Conservation (phyloP, 1,140 invertebrate genomes). For the Papilio dardanus region DNA sequence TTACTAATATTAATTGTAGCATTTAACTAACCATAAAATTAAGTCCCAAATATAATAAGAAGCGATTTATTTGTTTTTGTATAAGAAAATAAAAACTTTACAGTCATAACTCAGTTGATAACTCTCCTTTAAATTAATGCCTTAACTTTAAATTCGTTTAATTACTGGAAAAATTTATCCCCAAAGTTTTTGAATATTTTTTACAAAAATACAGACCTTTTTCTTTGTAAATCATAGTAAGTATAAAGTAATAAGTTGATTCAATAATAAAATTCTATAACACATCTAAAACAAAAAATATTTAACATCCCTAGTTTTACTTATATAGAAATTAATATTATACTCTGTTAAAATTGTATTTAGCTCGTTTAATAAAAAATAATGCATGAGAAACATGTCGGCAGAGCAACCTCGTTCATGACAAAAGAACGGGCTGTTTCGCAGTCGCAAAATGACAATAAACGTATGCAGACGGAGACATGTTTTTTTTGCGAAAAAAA, state of each 20-base stretch:
- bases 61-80: background rate
- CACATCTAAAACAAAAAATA: background rate
- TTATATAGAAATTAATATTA: background rate
- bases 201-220: background rate
- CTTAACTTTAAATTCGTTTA: background rate
- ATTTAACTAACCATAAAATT: background rate
- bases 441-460: constrained; percentile 19
- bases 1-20: too few relatives aligned
- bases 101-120: background rate
- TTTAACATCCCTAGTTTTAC: background rate
- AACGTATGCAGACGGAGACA: constrained; percentile 18
- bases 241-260: background rate
- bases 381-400: background rate
- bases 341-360: constrained; percentile 11
- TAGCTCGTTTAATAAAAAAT: constrained; percentile 19
- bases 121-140: background rate
- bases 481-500: background rate
- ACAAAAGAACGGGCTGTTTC: constrained; percentile 19
- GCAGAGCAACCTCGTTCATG: constrained; percentile 11
- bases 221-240: background rate
- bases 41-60: background rate
- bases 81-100: constrained; percentile 2
- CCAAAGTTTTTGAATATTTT: background rate
- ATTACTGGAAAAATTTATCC: background rate
- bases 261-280: background rate